Evolutionary conservation across 2,113 vertebrate genomes (phyloP).

Genomic region (Anguilla rostrata): DNA sequence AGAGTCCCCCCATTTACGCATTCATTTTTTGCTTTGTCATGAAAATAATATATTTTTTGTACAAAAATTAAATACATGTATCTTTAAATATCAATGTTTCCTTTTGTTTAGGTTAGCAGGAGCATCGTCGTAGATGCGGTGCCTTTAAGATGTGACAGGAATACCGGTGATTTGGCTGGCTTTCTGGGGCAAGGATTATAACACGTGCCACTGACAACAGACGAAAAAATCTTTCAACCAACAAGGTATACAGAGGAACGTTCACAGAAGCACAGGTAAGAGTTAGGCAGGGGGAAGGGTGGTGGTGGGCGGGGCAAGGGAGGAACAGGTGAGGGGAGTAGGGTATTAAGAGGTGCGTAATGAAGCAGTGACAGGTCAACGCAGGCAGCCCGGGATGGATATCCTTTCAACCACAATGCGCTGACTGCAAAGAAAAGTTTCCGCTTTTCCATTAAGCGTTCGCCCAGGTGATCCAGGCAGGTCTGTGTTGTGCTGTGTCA

Average conservation of each 20-base stretch:
- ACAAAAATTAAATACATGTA: slow-evolving; percentile 97
- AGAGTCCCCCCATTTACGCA: slow-evolving; percentile 49
- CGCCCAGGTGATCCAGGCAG: slow-evolving; percentile 58
- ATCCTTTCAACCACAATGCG: slow-evolving; percentile 75
- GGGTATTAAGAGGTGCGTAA: slow-evolving; percentile 13
- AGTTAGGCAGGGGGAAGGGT: slow-evolving; percentile 19
- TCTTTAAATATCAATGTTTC: slow-evolving; percentile 76
- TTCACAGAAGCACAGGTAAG: slow-evolving; percentile 89
- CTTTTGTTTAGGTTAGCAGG: slow-evolving; percentile 69
- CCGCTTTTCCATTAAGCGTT: slow-evolving; percentile 50
- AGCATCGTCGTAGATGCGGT: slow-evolving; percentile 62
- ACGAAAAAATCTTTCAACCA: slow-evolving; percentile 88
- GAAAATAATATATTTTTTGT: slow-evolving; percentile 97
- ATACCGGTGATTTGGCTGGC: slow-evolving; percentile 61
- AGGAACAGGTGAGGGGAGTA: neutral
- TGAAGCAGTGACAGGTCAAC: slow-evolving; percentile 62
- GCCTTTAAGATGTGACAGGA: slow-evolving; percentile 71
- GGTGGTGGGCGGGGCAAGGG: slow-evolving; percentile 43
- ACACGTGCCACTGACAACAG: slow-evolving; percentile 83
- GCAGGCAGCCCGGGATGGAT: slow-evolving; percentile 73
- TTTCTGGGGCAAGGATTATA: slow-evolving; percentile 59
- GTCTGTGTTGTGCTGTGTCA: slow-evolving; percentile 41
- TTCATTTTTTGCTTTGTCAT: slow-evolving; percentile 76
- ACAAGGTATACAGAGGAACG: slow-evolving; percentile 84
- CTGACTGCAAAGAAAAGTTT: slow-evolving; percentile 73